phyloP scores from a whole-genome alignment of 2,113 vertebrate species.

The Cephalopholis sonnerati region DNA sequence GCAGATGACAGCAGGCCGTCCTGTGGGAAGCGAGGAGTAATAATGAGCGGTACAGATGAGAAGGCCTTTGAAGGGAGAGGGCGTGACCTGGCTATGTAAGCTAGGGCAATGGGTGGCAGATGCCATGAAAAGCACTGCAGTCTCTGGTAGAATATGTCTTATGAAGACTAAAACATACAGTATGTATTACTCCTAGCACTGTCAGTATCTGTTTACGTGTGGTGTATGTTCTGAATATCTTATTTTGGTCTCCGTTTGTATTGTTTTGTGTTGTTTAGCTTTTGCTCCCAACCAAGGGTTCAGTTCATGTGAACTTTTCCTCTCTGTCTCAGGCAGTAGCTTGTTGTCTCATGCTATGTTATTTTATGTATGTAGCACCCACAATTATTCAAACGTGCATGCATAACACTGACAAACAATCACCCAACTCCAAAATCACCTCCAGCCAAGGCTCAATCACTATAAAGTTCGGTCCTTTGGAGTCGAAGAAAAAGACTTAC shows the following conservation, averaged over 20 bases:
- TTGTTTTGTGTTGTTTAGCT: background rate
- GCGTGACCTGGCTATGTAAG: slow-evolving; percentile 69
- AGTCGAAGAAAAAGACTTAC: slow-evolving; percentile 16
- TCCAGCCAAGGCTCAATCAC: slow-evolving; percentile 60
- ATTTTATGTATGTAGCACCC: background rate
- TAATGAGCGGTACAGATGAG: slow-evolving; percentile 71
- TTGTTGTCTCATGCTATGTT: slow-evolving; percentile 29
- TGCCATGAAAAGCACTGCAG: slow-evolving; percentile 52
- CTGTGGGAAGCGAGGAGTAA: slow-evolving; percentile 61
- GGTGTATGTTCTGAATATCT: background rate
- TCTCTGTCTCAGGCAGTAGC: slow-evolving; percentile 21
- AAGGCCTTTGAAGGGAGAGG: slow-evolving; percentile 75
- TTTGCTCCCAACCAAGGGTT: slow-evolving; percentile 15
- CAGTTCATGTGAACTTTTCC: background rate
- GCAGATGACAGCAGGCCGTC: slow-evolving; percentile 53
- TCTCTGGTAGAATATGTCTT: slow-evolving; percentile 19
- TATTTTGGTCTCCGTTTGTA: too few species aligned
- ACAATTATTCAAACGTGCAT: slow-evolving; percentile 49
- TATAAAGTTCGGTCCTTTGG: slow-evolving; percentile 43
- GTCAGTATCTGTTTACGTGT: background rate
- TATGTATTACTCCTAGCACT: background rate
- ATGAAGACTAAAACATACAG: background rate
- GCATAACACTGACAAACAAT: slow-evolving; percentile 51
- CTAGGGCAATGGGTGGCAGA: slow-evolving; percentile 57
- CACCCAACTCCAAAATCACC: slow-evolving; percentile 42